Evolutionary conservation across 2,113 vertebrate genomes (phyloP), one percentile per base, ranked within the genome.

Genomic region (Lota lota): DNA sequence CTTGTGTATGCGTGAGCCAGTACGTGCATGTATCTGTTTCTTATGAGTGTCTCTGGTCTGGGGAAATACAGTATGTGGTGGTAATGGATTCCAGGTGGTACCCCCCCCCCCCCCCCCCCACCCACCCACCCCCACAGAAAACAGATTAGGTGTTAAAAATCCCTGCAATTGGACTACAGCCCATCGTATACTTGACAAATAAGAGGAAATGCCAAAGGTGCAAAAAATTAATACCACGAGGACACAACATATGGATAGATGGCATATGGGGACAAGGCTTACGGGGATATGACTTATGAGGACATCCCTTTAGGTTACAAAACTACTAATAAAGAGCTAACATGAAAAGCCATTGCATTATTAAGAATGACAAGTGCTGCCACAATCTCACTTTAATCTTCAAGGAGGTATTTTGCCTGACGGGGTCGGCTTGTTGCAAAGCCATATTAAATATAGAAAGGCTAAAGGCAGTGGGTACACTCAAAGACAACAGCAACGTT

Each of bases 361-460:
- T 69, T 5, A 6, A 73, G 69, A 66, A 67, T 64, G 67, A 78
- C 73, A 64, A 58, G 70, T 20, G 40, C 75, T 76, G 77, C 88
- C 80, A 82, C 86, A 64, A 82, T 73, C 86, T 89, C 84, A 89
- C 87, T 84, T 85, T 82, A 28, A 54, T 73, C 80, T 90, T 89
- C 82, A 53, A 63, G 88, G 88, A 89, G 88, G 89, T 91, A 88
- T 75, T 79, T 78, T 85, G 72, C 83, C 85, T 84, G 73, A 83
- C 63, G 79, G 77, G 70, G 70, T 40, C 63, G 40, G 36, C 85
- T 81, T 81, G 83, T 86, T 87, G 80, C 70, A 56, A 68, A 66
- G 72, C 81, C 73, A n/a, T 66, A 74, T 63, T 65, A 83, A 83
- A 80, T 72, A 75, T 69, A 74, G 78, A 72, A 70, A 57, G 61